phyloP scores from a whole-genome alignment of 2,113 vertebrate species.

The Colaptes auratus region DNA sequence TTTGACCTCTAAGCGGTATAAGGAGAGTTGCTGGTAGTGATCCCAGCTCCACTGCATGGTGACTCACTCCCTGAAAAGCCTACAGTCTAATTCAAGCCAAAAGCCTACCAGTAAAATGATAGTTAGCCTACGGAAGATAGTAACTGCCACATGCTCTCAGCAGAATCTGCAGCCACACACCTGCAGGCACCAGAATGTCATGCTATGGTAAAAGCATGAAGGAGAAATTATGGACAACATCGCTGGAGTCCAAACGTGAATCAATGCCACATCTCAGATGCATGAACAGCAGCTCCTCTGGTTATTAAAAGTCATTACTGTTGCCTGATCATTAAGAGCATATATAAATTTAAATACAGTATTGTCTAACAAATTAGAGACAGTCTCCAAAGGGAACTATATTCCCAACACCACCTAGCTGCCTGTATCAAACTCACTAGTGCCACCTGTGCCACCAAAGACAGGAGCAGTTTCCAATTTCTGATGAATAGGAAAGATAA shows the following conservation, averaged over 20 bases:
- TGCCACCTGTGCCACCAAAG: not conserved
- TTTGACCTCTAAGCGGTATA: not conserved
- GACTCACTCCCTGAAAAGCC: not conserved
- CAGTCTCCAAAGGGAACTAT: not conserved
- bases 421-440: not conserved
- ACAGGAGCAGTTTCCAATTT: not conserved
- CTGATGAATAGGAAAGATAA: not conserved
- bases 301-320: not conserved
- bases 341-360: not conserved
- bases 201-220: not conserved
- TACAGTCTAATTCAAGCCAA: not conserved
- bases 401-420: not conserved
- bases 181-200: not conserved
- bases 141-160: not conserved
- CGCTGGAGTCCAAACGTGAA: not conserved
- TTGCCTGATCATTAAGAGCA: not conserved
- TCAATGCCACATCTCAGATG: not conserved
- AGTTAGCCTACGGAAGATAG: not conserved
- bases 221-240: not conserved
- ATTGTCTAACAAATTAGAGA: not conserved
- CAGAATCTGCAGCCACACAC: rapidly evolving
- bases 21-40: not conserved
- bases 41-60: not conserved
- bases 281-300: not conserved
- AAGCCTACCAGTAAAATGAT: not conserved